Evolutionary conservation across 2,797 vertebrate species (phyloP).

Genomic region (Pseudochaenichthys georgianus): DNA sequence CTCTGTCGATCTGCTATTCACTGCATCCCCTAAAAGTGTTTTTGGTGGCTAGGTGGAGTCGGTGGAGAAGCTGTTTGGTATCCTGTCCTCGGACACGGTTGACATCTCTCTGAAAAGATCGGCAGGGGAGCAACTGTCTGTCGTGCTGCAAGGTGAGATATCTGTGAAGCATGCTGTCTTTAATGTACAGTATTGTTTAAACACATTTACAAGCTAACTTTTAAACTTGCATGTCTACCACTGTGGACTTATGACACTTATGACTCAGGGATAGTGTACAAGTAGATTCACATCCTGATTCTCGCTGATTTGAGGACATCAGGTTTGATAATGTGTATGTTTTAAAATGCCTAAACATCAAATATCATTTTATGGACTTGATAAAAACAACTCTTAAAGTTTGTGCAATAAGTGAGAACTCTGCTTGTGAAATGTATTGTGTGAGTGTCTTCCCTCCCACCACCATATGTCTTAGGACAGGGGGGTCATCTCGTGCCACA

Average conservation of each 20-base stretch:
- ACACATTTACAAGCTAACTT: background rate
- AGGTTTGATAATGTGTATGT: background rate
- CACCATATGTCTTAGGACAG: slow-evolving; percentile 54
- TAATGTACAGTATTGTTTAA: background rate
- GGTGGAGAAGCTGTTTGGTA: slow-evolving; percentile 91
- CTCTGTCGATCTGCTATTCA: too few species aligned
- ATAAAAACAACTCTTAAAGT: slow-evolving; percentile 34
- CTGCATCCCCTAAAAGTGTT: slow-evolving; percentile 3
- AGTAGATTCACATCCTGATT: background rate
- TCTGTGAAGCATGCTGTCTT: background rate
- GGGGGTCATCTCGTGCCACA: too few species aligned
- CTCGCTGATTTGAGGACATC: slow-evolving; percentile 8
- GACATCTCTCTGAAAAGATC: slow-evolving; percentile 91
- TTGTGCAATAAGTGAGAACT: slow-evolving; percentile 22
- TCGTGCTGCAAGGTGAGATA: slow-evolving; percentile 93
- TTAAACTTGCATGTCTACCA: background rate
- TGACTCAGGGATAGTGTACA: too few species aligned
- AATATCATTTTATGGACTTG: background rate
- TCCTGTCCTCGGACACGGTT: slow-evolving; percentile 90
- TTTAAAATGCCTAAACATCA: background rate
- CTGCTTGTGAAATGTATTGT: slow-evolving; percentile 13
- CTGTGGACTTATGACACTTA: too few species aligned
- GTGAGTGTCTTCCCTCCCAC: slow-evolving; percentile 27
- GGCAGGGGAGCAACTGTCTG: slow-evolving; percentile 92
- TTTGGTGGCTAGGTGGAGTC: slow-evolving; percentile 86